These are phyloP conservation scores for Episyrphus balteatus DNA, from an alignment of 1,140 invertebrate species.

Conservation along the genomic window DNA sequence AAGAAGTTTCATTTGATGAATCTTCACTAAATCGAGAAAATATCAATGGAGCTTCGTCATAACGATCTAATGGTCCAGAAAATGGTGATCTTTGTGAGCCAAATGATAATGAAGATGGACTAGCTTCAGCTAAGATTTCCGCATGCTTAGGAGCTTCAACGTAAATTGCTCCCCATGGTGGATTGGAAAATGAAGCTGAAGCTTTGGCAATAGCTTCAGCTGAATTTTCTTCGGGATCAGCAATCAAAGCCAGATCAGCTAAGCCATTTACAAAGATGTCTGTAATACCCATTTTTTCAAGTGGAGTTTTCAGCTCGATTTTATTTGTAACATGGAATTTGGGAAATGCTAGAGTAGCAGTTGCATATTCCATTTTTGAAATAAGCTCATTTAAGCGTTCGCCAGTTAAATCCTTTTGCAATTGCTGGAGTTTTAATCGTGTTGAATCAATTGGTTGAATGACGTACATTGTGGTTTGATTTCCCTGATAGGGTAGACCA, in stretches of 20 bases:
- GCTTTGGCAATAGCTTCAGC: too few species aligned
- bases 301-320: constrained; percentile 40
- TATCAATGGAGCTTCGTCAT: too few species aligned
- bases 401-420: constrained; percentile 42
- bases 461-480: constrained; percentile 55
- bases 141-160: too few species aligned
- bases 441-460: constrained; percentile 49
- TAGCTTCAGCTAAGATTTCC: too few species aligned
- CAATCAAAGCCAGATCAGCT: constrained; percentile 50
- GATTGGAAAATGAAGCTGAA: too few species aligned
- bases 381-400: constrained; percentile 44
- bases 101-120: too few species aligned
- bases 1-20: too few species aligned
- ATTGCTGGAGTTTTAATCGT: constrained; percentile 32
- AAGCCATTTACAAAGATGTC: constrained; percentile 45
- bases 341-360: constrained; percentile 47
- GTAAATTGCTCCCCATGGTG: too few species aligned
- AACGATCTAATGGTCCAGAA: too few species aligned
- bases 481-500: constrained; percentile 58
- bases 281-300: constrained; percentile 44
- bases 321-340: constrained; percentile 54
- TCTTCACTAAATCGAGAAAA: too few species aligned
- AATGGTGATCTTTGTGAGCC: too few species aligned
- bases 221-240: constrained; percentile 13
- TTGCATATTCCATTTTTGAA: constrained; percentile 35